phyloP scores from a whole-genome alignment of 2,113 vertebrate genomes.

The Halcyon malimbica region DNA sequence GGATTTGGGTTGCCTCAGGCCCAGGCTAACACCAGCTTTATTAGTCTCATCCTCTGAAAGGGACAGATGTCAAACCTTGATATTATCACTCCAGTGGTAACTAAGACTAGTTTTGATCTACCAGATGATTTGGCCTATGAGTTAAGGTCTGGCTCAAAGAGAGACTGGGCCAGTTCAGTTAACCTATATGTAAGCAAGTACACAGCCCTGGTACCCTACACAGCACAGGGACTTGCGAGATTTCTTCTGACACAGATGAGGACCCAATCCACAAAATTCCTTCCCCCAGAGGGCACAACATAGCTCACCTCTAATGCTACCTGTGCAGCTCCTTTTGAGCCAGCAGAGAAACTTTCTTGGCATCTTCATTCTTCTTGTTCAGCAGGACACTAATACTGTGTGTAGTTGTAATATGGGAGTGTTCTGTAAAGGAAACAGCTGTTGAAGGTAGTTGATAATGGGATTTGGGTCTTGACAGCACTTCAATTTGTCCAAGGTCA shows the following conservation, averaged over 20 bases:
- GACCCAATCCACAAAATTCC: neutral
- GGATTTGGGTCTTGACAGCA: neutral
- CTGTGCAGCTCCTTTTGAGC: neutral
- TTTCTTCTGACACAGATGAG: neutral
- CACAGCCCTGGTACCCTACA: neutral
- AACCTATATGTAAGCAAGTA: neutral
- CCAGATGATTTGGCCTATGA: neutral
- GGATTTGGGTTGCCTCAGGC: neutral
- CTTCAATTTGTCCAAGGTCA: neutral
- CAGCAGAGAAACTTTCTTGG: neutral
- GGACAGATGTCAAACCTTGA: neutral
- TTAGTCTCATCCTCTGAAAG: neutral
- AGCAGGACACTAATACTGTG: neutral
- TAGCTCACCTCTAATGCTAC: neutral
- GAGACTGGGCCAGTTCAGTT: neutral
- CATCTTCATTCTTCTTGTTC: neutral
- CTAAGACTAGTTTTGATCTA: neutral
- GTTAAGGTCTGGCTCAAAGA: neutral
- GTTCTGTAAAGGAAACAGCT: neutral
- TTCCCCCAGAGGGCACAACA: neutral
- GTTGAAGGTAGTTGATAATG: neutral
- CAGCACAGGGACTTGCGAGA: neutral
- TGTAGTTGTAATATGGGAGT: fast-evolving
- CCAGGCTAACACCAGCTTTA: neutral
- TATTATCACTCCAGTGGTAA: too few relatives aligned